A percentile compares a stretch with the other conserved stretches of the same genome.
These are phyloP conservation scores for Setophaga kirtlandii DNA, from an alignment of 2,113 vertebrate species.

Conservation along the genomic window DNA sequence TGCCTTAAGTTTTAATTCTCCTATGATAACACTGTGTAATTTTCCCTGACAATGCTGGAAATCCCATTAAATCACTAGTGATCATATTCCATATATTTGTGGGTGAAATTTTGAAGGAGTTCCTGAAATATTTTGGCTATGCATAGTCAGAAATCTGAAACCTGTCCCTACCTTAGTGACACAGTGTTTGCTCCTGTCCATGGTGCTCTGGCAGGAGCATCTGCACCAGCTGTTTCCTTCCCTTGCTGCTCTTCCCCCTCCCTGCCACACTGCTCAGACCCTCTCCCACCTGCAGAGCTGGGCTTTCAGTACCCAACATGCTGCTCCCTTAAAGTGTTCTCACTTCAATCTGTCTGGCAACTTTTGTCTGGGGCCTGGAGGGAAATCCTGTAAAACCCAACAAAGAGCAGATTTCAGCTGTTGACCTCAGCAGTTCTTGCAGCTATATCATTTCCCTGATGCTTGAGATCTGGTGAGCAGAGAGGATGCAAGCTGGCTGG, in stretches of 20 bases:
- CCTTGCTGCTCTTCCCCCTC: neutral
- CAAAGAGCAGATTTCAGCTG: neutral
- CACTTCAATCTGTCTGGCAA: neutral
- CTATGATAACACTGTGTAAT: neutral
- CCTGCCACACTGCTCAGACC: rapidly evolving
- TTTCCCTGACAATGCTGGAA: neutral
- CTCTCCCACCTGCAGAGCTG: neutral
- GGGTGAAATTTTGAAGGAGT: neutral
- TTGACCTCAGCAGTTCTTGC: conserved; percentile 17
- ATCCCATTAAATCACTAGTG: neutral
- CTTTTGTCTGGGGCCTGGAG: neutral
- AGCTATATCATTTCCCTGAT: neutral
- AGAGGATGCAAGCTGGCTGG: neutral
- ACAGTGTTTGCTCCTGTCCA: neutral
- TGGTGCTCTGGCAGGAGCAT: neutral
- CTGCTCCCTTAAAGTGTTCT: neutral
- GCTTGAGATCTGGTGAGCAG: neutral
- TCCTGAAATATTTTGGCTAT: neutral
- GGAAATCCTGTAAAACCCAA: neutral
- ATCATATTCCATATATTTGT: neutral
- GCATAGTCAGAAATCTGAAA: neutral
- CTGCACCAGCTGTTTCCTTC: neutral
- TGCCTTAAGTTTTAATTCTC: neutral
- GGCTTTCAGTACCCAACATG: neutral
- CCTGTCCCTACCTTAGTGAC: neutral